A percentile compares a stretch with the other conserved stretches of the same genome.
These are phyloP conservation scores for Apomyelois bistriatella DNA, from an alignment of 2,888 invertebrate genomes.

Conservation along the genomic window DNA sequence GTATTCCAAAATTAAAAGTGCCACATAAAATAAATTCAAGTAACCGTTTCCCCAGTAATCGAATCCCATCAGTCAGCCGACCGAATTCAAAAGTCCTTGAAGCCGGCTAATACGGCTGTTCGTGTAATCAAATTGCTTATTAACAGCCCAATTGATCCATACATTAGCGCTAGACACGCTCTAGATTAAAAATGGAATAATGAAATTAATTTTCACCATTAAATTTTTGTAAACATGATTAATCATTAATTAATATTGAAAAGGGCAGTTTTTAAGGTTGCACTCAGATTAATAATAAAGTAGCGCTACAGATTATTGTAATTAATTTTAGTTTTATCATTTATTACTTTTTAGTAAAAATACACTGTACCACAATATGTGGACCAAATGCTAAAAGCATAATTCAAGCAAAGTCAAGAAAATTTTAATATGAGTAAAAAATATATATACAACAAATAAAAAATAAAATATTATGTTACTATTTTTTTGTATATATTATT, in stretches of 20 bases:
- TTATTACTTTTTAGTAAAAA: no score
- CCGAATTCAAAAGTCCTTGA: conserved; percentile 2
- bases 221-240: not conserved
- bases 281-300: not conserved
- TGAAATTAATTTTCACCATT: no score
- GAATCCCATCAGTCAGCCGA: not conserved
- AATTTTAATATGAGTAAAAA: no score
- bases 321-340: no score
- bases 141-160: conserved; percentile 7
- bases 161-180: conserved; percentile 5
- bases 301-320: not conserved
- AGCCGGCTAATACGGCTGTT: not conserved
- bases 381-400: no score
- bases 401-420: no score
- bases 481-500: no score
- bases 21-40: not conserved
- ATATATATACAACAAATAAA: no score
- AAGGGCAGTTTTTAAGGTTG: not conserved
- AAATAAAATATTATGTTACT: no score
- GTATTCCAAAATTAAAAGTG: not conserved
- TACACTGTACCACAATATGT: no score
- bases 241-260: conserved; percentile 10
- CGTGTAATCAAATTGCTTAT: conserved; percentile 10
- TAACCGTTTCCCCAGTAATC: not conserved
- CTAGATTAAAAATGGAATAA: not conserved